Evolutionary conservation across 2,797 vertebrate species (phyloP).

Genomic region (Ispidina picta): DNA sequence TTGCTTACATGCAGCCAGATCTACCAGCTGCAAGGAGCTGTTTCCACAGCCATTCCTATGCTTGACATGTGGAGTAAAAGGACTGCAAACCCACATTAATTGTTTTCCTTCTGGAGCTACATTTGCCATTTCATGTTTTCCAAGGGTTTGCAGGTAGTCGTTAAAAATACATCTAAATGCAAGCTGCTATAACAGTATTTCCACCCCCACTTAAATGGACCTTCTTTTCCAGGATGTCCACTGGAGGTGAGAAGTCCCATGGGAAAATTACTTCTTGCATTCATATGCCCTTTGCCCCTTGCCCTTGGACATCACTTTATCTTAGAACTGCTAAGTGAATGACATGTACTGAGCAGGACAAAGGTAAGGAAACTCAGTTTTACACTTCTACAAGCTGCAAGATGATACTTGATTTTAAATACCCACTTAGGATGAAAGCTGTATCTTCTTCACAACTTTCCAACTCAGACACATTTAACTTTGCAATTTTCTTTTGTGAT

Average conservation of each 20-base stretch:
- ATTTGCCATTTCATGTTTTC: neutral
- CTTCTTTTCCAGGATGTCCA: neutral
- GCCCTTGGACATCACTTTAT: neutral
- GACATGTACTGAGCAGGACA: neutral
- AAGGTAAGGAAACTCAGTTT: neutral
- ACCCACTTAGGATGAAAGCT: neutral
- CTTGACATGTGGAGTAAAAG: neutral
- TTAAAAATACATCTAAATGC: neutral
- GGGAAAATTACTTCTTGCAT: neutral
- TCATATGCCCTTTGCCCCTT: fast-evolving
- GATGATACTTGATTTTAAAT: neutral
- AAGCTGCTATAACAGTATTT: neutral
- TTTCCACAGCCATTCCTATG: neutral
- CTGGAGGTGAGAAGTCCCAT: neutral
- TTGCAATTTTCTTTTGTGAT: neutral
- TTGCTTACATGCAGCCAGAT: neutral
- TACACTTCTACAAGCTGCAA: neutral
- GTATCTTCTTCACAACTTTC: neutral
- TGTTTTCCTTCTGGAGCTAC: neutral
- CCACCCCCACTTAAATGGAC: neutral
- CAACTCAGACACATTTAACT: neutral
- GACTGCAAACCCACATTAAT: neutral
- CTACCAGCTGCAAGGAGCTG: neutral
- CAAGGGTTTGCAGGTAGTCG: neutral
- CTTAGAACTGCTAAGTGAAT: neutral